Evolutionary conservation across 1,140 invertebrate species (phyloP), one percentile per base, ranked within the genome.

Genomic region (Hermatobates lingyangjiaoensis): DNA sequence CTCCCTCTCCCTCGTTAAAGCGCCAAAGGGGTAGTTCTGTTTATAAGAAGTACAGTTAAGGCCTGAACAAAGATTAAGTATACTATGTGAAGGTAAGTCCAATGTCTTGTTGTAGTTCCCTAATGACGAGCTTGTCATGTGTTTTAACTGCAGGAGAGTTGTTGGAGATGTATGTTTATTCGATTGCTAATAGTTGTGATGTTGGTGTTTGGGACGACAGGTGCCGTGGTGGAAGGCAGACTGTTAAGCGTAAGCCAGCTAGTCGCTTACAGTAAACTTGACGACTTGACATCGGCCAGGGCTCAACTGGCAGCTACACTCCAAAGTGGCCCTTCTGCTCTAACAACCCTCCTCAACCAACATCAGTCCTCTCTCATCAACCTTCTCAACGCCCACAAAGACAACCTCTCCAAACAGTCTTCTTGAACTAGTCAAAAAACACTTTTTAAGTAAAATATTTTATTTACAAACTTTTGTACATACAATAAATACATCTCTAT

Each of bases 161-260:
- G 18, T 5, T 44, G 42, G 18, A 44, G 42, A 20, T 18, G 10
- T 10, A 18, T 15, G 23, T 45, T 7, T 7, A 5, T 46, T 4
- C 14, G 45, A 15, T 21, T 12, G 12, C 4, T 50, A 30, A 10
- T 5, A 1, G 7, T 25, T 44, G 20, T 45, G 15, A 50, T 15
- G 14, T 50, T 2, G 18, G 23, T n/a, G 12, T 12, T 49, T 49
- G n/a, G 21, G 40, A 20, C 1, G 1, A n/a, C 52, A 57, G 60
- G 55, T 54, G 59, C 45, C 10, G 56, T 62, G 26, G 52, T 62
- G 3, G 59, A 62, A 44, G 56, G 54, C 18, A 40, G 56, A 25
- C 40, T 61, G 5, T 42, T 62, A 39, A 60, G 55, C 52, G 48
- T 50, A 44, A 56, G 18, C 24, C 55, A 62, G 48, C 34, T 60